These are phyloP conservation scores for Adelosebastes latens DNA, from an alignment of 2,797 vertebrate species.

Conservation along the genomic window DNA sequence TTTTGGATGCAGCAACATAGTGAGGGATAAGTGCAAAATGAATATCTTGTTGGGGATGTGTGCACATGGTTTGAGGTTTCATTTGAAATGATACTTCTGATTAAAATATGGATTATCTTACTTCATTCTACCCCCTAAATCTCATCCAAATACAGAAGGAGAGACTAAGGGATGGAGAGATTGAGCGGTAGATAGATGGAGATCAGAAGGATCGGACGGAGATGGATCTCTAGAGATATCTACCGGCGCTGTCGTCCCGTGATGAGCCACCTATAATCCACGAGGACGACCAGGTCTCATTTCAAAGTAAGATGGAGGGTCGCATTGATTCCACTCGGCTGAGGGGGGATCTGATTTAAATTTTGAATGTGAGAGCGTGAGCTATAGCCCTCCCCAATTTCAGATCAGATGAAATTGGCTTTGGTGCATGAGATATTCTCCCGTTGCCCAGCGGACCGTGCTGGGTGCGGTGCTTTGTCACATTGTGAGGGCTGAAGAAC, in stretches of 20 bases:
- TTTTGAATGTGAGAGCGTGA: slow-evolving; percentile 83
- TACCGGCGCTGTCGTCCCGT: slow-evolving; percentile 8
- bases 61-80: slow-evolving; percentile 26
- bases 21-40: neutral
- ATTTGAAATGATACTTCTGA: slow-evolving; percentile 53
- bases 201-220: slow-evolving; percentile 49
- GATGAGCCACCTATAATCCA: slow-evolving; percentile 79
- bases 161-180: slow-evolving; percentile 6
- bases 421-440: slow-evolving; percentile 91
- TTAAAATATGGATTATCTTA: slow-evolving; percentile 67
- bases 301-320: slow-evolving; percentile 94
- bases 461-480: slow-evolving; percentile 46
- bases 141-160: slow-evolving; percentile 21
- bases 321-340: slow-evolving; percentile 92
- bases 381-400: slow-evolving; percentile 83
- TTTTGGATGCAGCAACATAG: slow-evolving; percentile 4
- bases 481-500: slow-evolving; percentile 31
- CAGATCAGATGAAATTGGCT: slow-evolving; percentile 94
- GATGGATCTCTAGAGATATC: slow-evolving; percentile 69
- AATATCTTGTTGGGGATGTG: neutral
- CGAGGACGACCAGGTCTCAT: slow-evolving; percentile 80
- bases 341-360: slow-evolving; percentile 90
- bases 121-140: slow-evolving; percentile 22
- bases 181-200: slow-evolving; percentile 46
- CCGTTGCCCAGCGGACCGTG: slow-evolving; percentile 65